These are phyloP conservation scores for Cantharis flavilabris DNA, from an alignment of 2,888 invertebrate genomes.

Conservation along the genomic window DNA sequence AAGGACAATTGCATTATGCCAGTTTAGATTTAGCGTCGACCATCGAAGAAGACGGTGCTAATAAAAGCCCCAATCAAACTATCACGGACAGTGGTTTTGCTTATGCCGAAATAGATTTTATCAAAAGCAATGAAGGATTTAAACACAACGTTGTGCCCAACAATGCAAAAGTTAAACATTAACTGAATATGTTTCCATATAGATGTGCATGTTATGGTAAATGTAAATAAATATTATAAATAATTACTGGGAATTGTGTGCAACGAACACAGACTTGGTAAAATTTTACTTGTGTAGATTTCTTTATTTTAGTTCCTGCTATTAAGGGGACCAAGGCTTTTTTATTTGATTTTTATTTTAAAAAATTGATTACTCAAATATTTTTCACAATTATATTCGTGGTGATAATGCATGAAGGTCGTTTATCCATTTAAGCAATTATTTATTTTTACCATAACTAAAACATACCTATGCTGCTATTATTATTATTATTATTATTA, in stretches of 20 bases:
- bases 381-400: background rate
- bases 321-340: background rate
- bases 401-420: background rate
- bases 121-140: conserved; percentile 62
- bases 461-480: background rate
- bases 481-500: background rate
- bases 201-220: background rate
- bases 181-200: conserved; percentile 25
- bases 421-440: background rate
- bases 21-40: conserved; percentile 64
- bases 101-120: conserved; percentile 83
- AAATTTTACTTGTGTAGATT: background rate
- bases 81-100: conserved; percentile 58
- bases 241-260: background rate
- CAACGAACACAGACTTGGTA: background rate
- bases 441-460: background rate
- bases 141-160: conserved; percentile 40
- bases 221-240: background rate
- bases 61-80: conserved; percentile 22
- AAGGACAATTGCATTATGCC: conserved; percentile 65
- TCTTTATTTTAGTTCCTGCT: background rate
- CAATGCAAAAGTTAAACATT: conserved; percentile 46
- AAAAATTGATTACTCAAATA: background rate
- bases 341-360: background rate
- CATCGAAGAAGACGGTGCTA: conserved; percentile 48